Base-by-base conservation (phyloP, 2,888 invertebrate genomes). In the Melinaea menophilus region DNA sequence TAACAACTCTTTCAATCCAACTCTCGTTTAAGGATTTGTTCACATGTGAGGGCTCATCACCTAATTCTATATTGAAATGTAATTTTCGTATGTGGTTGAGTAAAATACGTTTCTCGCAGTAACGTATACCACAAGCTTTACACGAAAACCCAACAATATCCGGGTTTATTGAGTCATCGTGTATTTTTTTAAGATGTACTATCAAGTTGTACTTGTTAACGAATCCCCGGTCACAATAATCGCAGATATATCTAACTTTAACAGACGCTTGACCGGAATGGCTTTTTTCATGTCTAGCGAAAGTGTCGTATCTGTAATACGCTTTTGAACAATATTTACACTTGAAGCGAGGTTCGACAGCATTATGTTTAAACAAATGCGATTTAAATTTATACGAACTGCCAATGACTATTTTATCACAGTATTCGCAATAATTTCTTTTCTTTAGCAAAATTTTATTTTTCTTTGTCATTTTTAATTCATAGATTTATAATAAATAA, bases 181-280 rank as follows among this genome's bases (percentile, higher is more conserved):
- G 88, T 0, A 85, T 70, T 54, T 74, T 75, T 0, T 74, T 76
- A 0, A 88, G 41, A 61, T 88, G 88, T 0, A 64, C 63, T 0
- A 84, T 73, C 2, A 88, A 64, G 59, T 85, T 87, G 0, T 79
- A 71, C 70, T 86, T 88, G 11, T 79, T 81, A 0, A 79, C 75
- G 11, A 85, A 88, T 1, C 73, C 69, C 0, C 86, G 75, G 1
- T 78, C 81, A 7, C 88, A 88, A 5, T 85, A 74, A 31, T 87
- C 86, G 7, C 88, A 88, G 41, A 41, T 41, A 41, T 41, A 41
- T 41, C 41, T 41, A 3, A 9, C 41, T 41, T 41, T 41, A 41
- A 41, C 11, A 41, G 41, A 41, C 9, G 41, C 7, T 9, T 41
- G 5, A 11, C 58, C 59, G 3, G 54, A 3, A 3, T 73, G 71